A percentile compares a stretch with the other conserved stretches of the same genome.
Conservation (phyloP, 1,140 invertebrate genomes). For the Bombus polaris region DNA sequence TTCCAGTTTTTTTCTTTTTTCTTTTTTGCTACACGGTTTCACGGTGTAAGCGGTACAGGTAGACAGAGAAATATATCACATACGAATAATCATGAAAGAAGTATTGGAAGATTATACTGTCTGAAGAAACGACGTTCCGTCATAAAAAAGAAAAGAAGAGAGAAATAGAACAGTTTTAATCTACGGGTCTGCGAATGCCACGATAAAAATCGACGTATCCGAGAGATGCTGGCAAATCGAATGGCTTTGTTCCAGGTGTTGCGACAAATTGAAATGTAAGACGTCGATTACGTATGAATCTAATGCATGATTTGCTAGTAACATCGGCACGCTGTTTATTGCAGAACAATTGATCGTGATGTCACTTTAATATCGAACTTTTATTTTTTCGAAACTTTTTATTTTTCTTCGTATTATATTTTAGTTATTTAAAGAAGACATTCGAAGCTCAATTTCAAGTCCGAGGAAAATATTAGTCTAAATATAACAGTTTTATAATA, state of each 20-base stretch:
- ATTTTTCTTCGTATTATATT: no score
- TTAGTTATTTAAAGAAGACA: no score
- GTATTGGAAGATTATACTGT: not conserved
- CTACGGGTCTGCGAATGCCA: not conserved
- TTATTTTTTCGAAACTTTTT: no score
- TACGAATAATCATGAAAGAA: not conserved
- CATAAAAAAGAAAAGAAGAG: not conserved
- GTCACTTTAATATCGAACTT: not conserved
- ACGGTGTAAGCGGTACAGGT: not conserved
- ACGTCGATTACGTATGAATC: not conserved
- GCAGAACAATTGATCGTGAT: not conserved
- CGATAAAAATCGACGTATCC: not conserved
- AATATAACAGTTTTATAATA: no score
- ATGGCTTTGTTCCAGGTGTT: not conserved
- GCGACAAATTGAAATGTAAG: not conserved
- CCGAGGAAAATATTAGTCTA: no score
- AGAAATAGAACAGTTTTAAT: not conserved
- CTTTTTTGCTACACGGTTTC: not conserved
- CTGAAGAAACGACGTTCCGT: not conserved
- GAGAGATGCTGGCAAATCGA: not conserved
- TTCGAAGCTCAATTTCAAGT: no score
- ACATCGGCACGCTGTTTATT: not conserved
- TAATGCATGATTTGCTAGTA: not conserved
- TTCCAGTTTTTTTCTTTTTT: no score
- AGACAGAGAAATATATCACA: not conserved